Base-by-base conservation (phyloP, 2,797 vertebrate species). In the Falco peregrinus region DNA sequence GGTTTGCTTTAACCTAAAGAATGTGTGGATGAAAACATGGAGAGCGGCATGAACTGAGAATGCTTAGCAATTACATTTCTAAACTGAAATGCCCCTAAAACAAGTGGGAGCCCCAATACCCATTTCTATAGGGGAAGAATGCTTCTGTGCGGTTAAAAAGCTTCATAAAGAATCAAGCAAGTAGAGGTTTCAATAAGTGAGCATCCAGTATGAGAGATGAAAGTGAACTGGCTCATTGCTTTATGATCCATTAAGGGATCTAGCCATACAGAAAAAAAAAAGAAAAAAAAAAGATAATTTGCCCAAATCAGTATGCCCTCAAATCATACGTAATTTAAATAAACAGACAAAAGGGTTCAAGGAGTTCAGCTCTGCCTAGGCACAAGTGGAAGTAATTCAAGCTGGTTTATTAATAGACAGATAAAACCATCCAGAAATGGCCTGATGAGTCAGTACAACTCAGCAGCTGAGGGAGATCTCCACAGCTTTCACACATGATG, bases 251-350 rank as follows among this genome's bases (percentile, higher is more conserved):
- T 48, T 71, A 78, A 64, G 33, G 69, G 19, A 63, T 20, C 35
- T 60, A 68, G 50, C 35, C 25, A 82, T 8, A 80, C 37, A 37
- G 37, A 37, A 37, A 37, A 37, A 37, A 37, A 53, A 33, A 17
- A 4, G 4, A 4, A 3, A 2, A 24, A 3, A 71, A 59, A 59
- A 39, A 9, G 1, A 10, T 50, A 16, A 85, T 87, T 86, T 76
- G 7, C 29, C 25, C 39, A 41, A 89, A 91, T 48, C 68, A 54
- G 35, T 80, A 59, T 89, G 26, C 10, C 73, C n/a, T 95, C 74
- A 91, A 95, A 90, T 76, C 51, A 82, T 59, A 71, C 20, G n/a
- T 59, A n/a, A 87, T 77, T 93, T 91, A 97, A 88, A 84, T 64
- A 80, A 90, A 85, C 39, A 60, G 25, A 77, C 41, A 29, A 6